Percentiles rank a stretch among this genome's conserved stretches.
Evolutionary conservation across 2,113 vertebrate genomes (phyloP).

Genomic region (Danio rerio): GRCz12tu NC_133197.1:35727501-35728000

Average conservation of each 20-base stretch:
- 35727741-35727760: not conserved
- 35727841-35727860: conserved; percentile 41
- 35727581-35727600: conserved; percentile 13
- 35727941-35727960: not conserved
- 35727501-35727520: not conserved
- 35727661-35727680: not conserved
- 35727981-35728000: too few relatives aligned
- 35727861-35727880: conserved; percentile 13
- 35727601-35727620: conserved; percentile 17
- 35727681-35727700: not conserved
- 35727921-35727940: not conserved
- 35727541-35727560: conserved; percentile 10
- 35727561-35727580: not conserved
- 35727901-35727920: not conserved
- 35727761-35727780: not conserved
- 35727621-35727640: conserved; percentile 13
- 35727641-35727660: not conserved
- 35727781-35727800: not conserved
- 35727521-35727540: not conserved
- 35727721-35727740: not conserved
- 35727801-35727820: not conserved
- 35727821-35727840: conserved; percentile 9
- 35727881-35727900: not conserved
- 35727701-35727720: not conserved
- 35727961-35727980: too few relatives aligned